Conservation (phyloP, 2,888 invertebrate genomes). For the Spodoptera littoralis region DNA sequence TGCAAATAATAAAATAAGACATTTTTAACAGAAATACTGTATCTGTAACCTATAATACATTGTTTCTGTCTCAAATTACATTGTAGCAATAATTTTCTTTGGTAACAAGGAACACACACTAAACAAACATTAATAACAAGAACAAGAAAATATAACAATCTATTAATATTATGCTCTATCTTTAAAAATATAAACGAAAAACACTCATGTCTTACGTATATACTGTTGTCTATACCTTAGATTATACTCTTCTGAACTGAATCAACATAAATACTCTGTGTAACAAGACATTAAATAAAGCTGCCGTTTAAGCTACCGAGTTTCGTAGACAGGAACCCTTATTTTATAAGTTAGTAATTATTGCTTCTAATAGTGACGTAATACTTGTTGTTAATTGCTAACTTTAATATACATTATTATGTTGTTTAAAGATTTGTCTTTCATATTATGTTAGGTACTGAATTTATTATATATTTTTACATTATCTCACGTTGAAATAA, state of each 20-base stretch:
- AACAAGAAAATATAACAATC: constrained; percentile 85
- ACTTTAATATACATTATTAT: constrained; percentile 33
- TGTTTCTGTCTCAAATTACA: constrained; percentile 67
- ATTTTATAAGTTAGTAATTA: constrained; percentile 35
- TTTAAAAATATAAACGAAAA: constrained; percentile 64
- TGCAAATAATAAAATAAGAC: constrained; percentile 70
- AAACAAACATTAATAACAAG: constrained; percentile 85
- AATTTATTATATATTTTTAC: constrained; percentile 27
- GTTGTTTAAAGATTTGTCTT: constrained; percentile 53
- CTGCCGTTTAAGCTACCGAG: constrained; percentile 53
- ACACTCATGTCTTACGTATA: constrained; percentile 72
- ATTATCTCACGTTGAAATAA: constrained; percentile 17
- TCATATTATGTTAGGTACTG: constrained; percentile 53
- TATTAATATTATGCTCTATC: constrained; percentile 71
- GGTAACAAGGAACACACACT: constrained; percentile 88
- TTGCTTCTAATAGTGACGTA: constrained; percentile 35
- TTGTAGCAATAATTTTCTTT: constrained; percentile 80
- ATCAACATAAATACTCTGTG: constrained; percentile 17
- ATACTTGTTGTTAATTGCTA: constrained; percentile 46
- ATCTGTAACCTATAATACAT: constrained; percentile 75
- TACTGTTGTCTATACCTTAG: constrained; percentile 47
- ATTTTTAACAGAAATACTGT: constrained; percentile 73
- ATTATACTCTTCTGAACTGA: constrained; percentile 24
- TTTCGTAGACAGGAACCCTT: constrained; percentile 37
- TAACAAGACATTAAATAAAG: constrained; percentile 38